Conservation (phyloP, 1,140 invertebrate genomes). For the Heterodera schachtii region DNA sequence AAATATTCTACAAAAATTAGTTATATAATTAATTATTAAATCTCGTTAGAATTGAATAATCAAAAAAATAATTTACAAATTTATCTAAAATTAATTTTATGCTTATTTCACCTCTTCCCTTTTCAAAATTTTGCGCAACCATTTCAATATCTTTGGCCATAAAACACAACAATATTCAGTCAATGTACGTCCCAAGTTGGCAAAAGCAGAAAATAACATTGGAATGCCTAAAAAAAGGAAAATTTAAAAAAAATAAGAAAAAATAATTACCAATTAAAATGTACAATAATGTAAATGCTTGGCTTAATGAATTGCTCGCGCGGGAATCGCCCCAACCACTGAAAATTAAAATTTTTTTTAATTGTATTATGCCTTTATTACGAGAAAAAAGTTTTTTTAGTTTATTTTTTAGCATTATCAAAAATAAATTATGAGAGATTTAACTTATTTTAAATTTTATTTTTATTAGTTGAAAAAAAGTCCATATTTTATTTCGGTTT, state of each 20-base stretch:
- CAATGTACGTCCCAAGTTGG: conserved; percentile 15
- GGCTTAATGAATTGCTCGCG: conserved; percentile 17
- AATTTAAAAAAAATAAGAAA: background rate
- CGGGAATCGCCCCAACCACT: conserved; percentile 26
- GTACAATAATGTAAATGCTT: conserved; percentile 26
- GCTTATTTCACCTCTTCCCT: background rate
- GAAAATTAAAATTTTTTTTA: background rate
- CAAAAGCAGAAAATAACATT: conserved; percentile 28
- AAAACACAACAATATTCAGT: conserved; percentile 16
- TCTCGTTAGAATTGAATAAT: too few relatives aligned
- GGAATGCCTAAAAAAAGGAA: background rate
- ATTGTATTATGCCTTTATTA: too few relatives aligned
- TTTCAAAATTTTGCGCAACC: background rate
- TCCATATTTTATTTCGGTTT: too few relatives aligned
- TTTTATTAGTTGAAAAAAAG: too few relatives aligned
- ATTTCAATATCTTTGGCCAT: conserved; percentile 18
- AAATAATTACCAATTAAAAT: conserved; percentile 3
- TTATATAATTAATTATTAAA: too few relatives aligned
- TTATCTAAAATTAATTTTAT: too few relatives aligned
- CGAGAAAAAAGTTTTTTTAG: too few relatives aligned
- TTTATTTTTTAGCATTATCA: too few relatives aligned
- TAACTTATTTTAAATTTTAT: too few relatives aligned
- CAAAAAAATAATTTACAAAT: too few relatives aligned
- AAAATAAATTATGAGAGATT: too few relatives aligned
- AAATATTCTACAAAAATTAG: too few relatives aligned